These are phyloP conservation scores for Drosophila equinoxialis DNA, from an alignment of 1,140 invertebrate species.

Conservation along the genomic window DNA sequence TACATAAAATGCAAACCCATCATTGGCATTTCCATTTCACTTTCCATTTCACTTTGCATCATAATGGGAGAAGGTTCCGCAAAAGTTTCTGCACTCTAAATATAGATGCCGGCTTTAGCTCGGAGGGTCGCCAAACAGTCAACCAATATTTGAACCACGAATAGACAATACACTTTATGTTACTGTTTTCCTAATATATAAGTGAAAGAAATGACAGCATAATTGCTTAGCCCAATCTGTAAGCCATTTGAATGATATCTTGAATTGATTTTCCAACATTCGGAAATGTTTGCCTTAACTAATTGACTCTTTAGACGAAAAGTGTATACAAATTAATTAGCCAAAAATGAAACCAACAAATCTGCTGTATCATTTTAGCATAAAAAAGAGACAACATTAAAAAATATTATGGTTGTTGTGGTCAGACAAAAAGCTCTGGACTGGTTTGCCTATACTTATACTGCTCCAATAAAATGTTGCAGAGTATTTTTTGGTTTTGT, in stretches of 20 bases:
- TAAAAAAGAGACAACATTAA: constrained; percentile 10
- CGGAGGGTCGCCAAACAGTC: constrained; percentile 49
- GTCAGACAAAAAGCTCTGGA: neutral
- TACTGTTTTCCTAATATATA: neutral
- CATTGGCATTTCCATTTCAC: constrained; percentile 65
- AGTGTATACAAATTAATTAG: constrained; percentile 1
- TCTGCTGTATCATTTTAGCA: constrained; percentile 4
- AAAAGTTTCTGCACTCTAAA: constrained; percentile 32
- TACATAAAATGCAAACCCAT: constrained; percentile 41
- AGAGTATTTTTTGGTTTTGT: neutral
- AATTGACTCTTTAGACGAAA: neutral
- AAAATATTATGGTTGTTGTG: neutral
- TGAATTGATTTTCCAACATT: too few species aligned
- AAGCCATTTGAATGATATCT: too few species aligned
- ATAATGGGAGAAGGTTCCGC: constrained; percentile 58
- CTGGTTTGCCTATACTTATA: neutral
- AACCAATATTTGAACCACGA: neutral
- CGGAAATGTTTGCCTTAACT: neutral
- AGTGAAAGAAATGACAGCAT: too few species aligned
- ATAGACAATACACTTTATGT: neutral
- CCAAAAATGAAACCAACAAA: constrained; percentile 8
- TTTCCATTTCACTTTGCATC: constrained; percentile 71
- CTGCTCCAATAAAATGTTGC: neutral
- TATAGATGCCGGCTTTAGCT: neutral
- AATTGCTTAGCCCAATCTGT: too few species aligned